Conservation (phyloP, 1,140 invertebrate species). For the Trypoxylus dichotomus region DNA sequence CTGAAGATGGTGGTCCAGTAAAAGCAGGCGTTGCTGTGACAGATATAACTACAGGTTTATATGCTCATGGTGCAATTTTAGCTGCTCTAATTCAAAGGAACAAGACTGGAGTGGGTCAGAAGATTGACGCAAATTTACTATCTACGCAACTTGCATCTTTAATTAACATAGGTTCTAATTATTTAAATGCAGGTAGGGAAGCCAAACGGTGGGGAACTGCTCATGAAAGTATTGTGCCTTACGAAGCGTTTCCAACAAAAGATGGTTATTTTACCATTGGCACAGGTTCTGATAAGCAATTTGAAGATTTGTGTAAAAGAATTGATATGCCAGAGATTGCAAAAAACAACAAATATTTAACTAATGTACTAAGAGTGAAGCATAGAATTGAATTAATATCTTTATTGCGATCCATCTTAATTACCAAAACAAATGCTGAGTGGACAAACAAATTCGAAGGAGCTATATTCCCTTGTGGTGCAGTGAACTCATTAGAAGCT, state of each 20-base stretch:
- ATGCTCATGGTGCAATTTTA: constrained; percentile 94
- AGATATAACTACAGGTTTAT: constrained; percentile 90
- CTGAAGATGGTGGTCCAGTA: constrained; percentile 79
- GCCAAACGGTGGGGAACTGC: constrained; percentile 83
- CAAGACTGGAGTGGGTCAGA: constrained; percentile 82
- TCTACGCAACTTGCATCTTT: constrained; percentile 88
- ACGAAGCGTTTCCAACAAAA: constrained; percentile 82
- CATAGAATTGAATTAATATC: constrained; percentile 72
- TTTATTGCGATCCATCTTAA: constrained; percentile 66
- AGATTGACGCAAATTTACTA: constrained; percentile 92
- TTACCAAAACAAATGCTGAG: constrained; percentile 69
- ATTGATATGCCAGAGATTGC: constrained; percentile 66
- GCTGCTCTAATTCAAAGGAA: constrained; percentile 81
- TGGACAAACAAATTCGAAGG: constrained; percentile 77
- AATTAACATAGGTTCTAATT: constrained; percentile 89
- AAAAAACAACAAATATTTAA: constrained; percentile 66
- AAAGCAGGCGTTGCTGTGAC: constrained; percentile 93
- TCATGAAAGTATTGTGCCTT: constrained; percentile 94
- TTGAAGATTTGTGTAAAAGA: constrained; percentile 67
- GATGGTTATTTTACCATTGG: constrained; percentile 85
- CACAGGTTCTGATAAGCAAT: constrained; percentile 79
- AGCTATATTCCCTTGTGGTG: constrained; percentile 83
- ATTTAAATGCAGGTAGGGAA: constrained; percentile 82
- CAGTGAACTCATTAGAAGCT: constrained; percentile 83
- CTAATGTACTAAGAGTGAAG: constrained; percentile 74